phyloP scores from a whole-genome alignment of 1,140 invertebrate species.

The Aphelinus atriplicis region DNA sequence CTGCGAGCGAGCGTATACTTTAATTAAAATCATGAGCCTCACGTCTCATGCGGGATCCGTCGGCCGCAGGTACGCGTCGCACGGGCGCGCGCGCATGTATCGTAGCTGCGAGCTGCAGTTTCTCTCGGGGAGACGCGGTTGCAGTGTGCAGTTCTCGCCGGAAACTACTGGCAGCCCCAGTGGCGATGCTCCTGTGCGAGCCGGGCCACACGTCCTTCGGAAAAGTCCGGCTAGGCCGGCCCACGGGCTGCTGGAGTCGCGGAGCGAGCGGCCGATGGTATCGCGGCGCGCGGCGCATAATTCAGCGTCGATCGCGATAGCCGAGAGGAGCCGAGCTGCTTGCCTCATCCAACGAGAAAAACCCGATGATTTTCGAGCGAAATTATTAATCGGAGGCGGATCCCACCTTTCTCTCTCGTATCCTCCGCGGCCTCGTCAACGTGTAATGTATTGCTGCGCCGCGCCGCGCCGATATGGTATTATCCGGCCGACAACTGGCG shows the following conservation, averaged over 20 bases:
- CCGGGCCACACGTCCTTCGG: background rate
- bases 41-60: background rate
- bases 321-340: background rate
- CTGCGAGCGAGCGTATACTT: background rate
- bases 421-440: too few species aligned
- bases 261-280: slow-evolving; percentile 2
- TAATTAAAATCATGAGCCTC: slow-evolving; percentile 18
- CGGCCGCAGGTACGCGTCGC: background rate
- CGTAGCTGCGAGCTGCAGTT: background rate
- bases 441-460: too few species aligned
- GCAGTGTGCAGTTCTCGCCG: slow-evolving; percentile 4
- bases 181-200: too few species aligned
- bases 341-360: slow-evolving; percentile 19
- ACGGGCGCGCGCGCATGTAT: background rate
- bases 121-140: too few species aligned
- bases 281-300: background rate
- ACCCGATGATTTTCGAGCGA: background rate
- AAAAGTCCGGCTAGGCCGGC: background rate
- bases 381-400: slow-evolving; percentile 11
- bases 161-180: background rate
- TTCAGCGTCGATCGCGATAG: slow-evolving; percentile 36
- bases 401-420: background rate
- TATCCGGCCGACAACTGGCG: too few species aligned
- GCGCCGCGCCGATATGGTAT: too few species aligned
- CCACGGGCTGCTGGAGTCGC: background rate